phyloP scores from a whole-genome alignment of 2,113 vertebrate genomes.

The Phrynocephalus versicolor region DNA sequence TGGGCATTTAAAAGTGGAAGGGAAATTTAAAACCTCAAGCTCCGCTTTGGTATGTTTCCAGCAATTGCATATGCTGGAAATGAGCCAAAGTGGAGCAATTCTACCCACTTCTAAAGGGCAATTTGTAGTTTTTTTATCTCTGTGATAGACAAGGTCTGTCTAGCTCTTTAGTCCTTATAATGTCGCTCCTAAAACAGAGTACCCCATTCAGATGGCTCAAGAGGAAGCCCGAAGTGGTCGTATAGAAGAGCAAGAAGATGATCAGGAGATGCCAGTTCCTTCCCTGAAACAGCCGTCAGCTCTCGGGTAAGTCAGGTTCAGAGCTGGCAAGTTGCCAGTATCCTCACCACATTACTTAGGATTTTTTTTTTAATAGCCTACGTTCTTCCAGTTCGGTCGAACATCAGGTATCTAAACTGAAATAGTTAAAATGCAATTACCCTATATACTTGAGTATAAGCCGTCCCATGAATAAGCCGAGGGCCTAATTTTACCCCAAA shows the following conservation, averaged over 20 bases:
- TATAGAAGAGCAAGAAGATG: constrained; percentile 50
- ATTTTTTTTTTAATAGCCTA: neutral
- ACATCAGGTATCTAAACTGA: no score
- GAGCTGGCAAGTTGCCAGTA: neutral
- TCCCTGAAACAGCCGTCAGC: constrained; percentile 40
- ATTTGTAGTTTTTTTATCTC: no score
- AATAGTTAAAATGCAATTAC: neutral
- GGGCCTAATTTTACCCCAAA: no score
- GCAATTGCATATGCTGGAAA: no score
- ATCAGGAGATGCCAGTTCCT: neutral
- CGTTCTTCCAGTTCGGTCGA: neutral
- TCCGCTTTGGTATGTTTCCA: no score
- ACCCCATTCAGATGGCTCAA: constrained; percentile 31
- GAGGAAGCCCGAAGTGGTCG: constrained; percentile 13
- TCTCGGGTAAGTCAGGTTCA: constrained; percentile 62
- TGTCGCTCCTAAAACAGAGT: constrained; percentile 66
- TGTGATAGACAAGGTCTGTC: neutral
- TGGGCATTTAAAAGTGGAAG: no score
- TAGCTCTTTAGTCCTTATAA: neutral
- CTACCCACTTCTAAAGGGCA: no score
- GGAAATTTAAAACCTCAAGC: no score
- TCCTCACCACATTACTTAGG: neutral
- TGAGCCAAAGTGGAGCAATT: no score
- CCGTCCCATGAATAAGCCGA: no score
- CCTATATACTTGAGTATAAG: no score